phyloP scores from a whole-genome alignment of 2,888 invertebrate genomes.

The Melikaiella ostensackeni region DNA sequence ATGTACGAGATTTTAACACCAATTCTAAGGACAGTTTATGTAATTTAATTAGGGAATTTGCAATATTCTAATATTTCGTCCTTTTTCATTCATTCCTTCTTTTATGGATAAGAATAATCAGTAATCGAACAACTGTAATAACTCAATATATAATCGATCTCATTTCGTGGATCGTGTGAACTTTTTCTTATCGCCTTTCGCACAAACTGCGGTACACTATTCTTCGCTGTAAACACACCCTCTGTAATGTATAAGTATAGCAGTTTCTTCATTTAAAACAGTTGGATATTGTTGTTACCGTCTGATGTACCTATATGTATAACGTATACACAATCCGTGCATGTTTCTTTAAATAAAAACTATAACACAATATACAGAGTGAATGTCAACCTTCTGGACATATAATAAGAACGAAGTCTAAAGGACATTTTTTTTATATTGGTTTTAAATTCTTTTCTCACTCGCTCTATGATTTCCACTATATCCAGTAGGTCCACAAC shows the following conservation, averaged over 20 bases:
- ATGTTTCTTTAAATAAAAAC: background rate
- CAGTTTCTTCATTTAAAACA: constrained; percentile 1
- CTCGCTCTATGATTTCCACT: background rate
- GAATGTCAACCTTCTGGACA: background rate
- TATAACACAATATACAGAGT: background rate
- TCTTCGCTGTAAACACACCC: background rate
- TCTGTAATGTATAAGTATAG: background rate
- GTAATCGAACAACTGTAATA: background rate
- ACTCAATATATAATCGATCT: constrained; percentile 60
- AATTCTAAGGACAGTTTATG: background rate
- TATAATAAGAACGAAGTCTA: too few relatives aligned
- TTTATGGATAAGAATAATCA: background rate
- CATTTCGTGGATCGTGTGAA: constrained; percentile 65
- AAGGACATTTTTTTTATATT: background rate
- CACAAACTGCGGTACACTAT: constrained; percentile 56
- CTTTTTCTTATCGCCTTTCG: constrained; percentile 61
- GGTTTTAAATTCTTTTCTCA: background rate
- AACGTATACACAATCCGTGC: background rate
- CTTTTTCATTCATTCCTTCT: background rate
- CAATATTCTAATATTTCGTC: too few relatives aligned
- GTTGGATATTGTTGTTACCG: background rate
- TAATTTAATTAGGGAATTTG: background rate
- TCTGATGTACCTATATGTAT: background rate
- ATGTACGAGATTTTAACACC: background rate
- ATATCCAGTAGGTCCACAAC: background rate